Base-by-base conservation (phyloP, 1,140 invertebrate genomes). In the Octopus sinensis region DNA sequence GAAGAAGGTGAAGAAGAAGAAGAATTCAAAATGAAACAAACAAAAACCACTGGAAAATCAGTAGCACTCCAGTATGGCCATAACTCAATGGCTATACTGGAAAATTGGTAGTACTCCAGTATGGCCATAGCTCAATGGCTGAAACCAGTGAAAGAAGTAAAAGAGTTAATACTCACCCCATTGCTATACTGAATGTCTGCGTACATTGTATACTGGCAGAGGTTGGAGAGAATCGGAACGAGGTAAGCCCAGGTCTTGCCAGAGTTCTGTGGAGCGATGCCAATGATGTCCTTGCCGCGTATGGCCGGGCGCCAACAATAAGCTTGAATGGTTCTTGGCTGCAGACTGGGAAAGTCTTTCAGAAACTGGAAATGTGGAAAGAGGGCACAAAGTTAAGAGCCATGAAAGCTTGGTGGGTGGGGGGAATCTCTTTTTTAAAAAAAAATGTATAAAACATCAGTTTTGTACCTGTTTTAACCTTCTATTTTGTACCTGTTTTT, bases 231-330 rank as follows among this genome's bases (percentile, higher is more conserved):
- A 0, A 89, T 43, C 1, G 87, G 84, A 76, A 81, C 83, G 6
- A 89, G 78, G 80, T 88, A 89, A 6, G 87, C 84, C n/a, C 86
- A 79, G 4, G 87, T 88, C 80, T 88, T 88, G 4, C 87, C 88
- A 4, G 81, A 82, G 6, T 78, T 53, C 4, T 83, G 76, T n/a
- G 88, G 87, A 9, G 85, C 80, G 23, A 89, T 84, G 51, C 87
- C 87, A 9, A 89, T 82, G 6, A 89, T 81, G 81, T 88, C 80
- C 5, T 84, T 81, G 30, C 87, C 86, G 51, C 85, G 79, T 10
- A 86, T 53, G 9, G 87, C 79, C 9, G 83, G 78, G 10, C 84
- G 86, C 88, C 88, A 89, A 0, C 78, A 78, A 80, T 86, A 88
- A 9, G 86, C 83, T 80, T 89, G 87, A 43, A 87, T 80, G 0